These are phyloP conservation scores for Coracias cyanogaster DNA, from an alignment of 2,797 vertebrate species.

Conservation along the genomic window DNA sequence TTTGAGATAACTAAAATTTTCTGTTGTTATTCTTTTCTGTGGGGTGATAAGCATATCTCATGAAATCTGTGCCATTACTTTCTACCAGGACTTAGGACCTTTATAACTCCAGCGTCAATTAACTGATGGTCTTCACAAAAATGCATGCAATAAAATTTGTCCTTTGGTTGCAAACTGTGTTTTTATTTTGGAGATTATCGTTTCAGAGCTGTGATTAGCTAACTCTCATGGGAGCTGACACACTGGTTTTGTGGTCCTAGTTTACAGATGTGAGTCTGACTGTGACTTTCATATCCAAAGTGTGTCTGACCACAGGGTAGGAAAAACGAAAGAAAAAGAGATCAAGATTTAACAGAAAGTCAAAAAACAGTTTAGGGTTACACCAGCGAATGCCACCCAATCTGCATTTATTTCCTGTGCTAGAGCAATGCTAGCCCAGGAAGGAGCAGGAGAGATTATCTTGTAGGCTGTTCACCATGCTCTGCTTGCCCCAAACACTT, in stretches of 20 bases:
- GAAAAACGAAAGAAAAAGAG: too few species aligned
- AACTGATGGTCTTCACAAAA: neutral
- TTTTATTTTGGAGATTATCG: neutral
- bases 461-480: neutral
- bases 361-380: neutral
- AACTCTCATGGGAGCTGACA: neutral
- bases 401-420: neutral
- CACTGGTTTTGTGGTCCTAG: neutral
- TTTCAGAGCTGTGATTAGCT: neutral
- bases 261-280: neutral
- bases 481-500: neutral
- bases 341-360: neutral
- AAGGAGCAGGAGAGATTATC: neutral
- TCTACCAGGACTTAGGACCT: neutral
- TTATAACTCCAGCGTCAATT: neutral
- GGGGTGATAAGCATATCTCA: neutral
- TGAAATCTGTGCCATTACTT: neutral
- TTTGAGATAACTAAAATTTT: neutral
- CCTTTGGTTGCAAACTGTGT: neutral
- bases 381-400: neutral
- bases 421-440: neutral
- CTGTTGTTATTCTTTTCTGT: neutral
- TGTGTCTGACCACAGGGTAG: neutral
- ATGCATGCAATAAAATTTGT: neutral
- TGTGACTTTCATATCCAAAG: neutral